Conservation (phyloP, 2,888 invertebrate genomes). For the Conomelus anceps region DNA sequence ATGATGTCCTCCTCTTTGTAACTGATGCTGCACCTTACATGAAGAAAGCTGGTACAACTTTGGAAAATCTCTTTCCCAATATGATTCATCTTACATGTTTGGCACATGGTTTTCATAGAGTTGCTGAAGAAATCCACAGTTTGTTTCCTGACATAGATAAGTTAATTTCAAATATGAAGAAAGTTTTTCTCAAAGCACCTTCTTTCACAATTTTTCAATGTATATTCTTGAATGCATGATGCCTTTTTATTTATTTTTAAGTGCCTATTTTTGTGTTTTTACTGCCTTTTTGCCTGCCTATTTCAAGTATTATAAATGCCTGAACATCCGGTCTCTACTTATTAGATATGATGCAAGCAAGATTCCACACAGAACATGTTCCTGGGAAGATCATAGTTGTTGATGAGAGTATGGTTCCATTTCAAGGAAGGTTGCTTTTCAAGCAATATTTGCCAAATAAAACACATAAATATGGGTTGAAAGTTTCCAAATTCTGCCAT, state of each 20-base stretch:
- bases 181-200: no score
- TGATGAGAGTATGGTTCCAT: no score
- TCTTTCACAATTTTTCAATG: no score
- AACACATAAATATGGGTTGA: neutral
- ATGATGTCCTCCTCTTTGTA: neutral
- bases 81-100: neutral
- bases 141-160: no score
- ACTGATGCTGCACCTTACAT: constrained; percentile 12
- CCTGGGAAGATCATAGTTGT: no score
- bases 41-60: constrained; percentile 1
- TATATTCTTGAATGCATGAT: no score
- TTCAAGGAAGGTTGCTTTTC: no score
- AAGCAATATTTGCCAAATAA: no score
- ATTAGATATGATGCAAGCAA: neutral
- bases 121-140: no score
- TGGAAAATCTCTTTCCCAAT: neutral
- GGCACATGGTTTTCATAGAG: neutral
- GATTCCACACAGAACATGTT: no score
- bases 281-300: neutral
- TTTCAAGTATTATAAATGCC: neutral
- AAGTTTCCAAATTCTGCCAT: neutral
- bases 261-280: neutral
- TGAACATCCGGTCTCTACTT: neutral
- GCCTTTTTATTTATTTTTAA: no score
- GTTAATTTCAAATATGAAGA: no score